These are phyloP conservation scores for Charanyca ferruginea DNA, from an alignment of 2,888 invertebrate species.

Conservation along the genomic window DNA sequence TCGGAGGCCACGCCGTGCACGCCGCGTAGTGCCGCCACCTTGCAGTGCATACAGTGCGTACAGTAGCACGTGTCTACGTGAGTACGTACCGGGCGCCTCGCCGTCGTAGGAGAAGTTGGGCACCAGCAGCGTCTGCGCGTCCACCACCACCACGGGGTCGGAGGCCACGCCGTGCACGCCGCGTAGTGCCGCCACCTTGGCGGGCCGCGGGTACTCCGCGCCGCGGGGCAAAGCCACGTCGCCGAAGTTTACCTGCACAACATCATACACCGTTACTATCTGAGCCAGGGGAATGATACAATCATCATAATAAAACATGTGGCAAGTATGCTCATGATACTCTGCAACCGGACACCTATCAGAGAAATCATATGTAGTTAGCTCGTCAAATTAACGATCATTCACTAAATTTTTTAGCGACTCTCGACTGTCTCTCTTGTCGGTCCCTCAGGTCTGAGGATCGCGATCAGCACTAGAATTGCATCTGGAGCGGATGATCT, in stretches of 20 bases:
- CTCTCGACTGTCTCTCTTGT: too few species aligned
- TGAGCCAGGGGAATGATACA: neutral
- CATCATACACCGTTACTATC: neutral
- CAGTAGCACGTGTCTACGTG: neutral
- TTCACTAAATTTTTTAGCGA: too few species aligned
- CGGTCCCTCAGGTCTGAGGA: too few species aligned
- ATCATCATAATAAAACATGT: too few species aligned
- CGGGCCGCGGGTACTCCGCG: slow-evolving; percentile 96
- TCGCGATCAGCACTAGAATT: too few species aligned
- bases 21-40: slow-evolving; percentile 94
- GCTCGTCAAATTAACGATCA: too few species aligned
- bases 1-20: slow-evolving; percentile 97
- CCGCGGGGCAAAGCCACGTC: slow-evolving; percentile 95
- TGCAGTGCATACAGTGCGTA: slow-evolving; percentile 71
- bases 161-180: slow-evolving; percentile 96
- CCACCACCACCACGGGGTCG: slow-evolving; percentile 96
- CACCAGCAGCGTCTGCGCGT: slow-evolving; percentile 97
- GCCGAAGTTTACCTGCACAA: slow-evolving; percentile 96
- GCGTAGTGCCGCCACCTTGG: slow-evolving; percentile 94
- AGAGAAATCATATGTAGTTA: too few species aligned
- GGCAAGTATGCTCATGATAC: too few species aligned
- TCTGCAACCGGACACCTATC: too few species aligned
- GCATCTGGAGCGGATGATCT: too few species aligned
- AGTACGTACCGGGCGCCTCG: slow-evolving; percentile 95
- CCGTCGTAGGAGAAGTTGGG: slow-evolving; percentile 98